A percentile compares a stretch with the other conserved stretches of the same genome.
Conservation (phyloP, 2,888 invertebrate species). For the Ormia ochracea region DNA sequence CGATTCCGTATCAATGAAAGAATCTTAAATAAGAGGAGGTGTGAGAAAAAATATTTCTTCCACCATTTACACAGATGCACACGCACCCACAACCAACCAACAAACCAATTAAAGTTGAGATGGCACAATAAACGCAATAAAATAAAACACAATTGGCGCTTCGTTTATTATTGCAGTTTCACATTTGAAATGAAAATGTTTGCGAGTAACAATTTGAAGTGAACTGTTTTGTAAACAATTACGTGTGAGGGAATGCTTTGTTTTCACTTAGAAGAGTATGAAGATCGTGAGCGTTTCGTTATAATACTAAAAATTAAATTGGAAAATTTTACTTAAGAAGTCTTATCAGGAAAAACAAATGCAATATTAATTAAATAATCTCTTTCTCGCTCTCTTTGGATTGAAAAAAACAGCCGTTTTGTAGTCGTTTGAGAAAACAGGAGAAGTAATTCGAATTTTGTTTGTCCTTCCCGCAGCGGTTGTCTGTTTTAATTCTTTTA, state of each 20-base stretch:
- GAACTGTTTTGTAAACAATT: not conserved
- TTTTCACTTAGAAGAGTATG: not conserved
- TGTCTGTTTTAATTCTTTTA: not conserved
- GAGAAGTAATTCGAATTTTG: not conserved
- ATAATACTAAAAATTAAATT: slow-evolving; percentile 15
- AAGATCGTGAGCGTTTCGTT: slow-evolving; percentile 12
- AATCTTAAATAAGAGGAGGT: not conserved
- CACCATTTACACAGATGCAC: slow-evolving; percentile 8
- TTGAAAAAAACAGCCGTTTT: not conserved
- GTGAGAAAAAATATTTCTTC: not conserved
- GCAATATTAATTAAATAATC: not conserved
- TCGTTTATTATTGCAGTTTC: slow-evolving; percentile 17
- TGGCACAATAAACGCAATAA: slow-evolving; percentile 3
- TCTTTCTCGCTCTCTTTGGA: not conserved
- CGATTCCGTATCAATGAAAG: not conserved
- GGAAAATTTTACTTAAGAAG: not conserved
- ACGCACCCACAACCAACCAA: not conserved
- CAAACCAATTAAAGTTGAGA: not conserved
- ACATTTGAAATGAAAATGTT: slow-evolving; percentile 31
- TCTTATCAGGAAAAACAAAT: not conserved
- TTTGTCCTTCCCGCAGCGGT: slow-evolving; percentile 2
- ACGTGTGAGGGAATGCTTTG: slow-evolving; percentile 34
- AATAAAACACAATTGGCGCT: not conserved
- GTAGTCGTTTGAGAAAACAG: not conserved
- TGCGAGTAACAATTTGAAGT: not conserved